phyloP scores from a whole-genome alignment of 2,888 invertebrate species.

The Acrocera orbiculus region DNA sequence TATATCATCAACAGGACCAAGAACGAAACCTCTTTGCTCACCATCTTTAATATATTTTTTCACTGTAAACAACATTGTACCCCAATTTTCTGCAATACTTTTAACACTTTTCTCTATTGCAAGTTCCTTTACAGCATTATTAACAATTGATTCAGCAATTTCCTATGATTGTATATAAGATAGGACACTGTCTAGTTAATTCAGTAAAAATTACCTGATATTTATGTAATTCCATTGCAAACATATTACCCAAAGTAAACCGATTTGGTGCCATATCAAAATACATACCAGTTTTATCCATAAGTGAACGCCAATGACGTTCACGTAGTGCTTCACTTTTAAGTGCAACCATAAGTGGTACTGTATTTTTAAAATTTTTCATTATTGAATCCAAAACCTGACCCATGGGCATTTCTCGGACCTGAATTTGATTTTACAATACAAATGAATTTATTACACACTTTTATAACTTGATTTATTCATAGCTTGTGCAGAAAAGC shows the following conservation, averaged over 20 bases:
- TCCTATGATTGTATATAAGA: slow-evolving; percentile 24
- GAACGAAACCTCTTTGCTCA: slow-evolving; percentile 55
- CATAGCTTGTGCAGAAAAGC: too few relatives aligned
- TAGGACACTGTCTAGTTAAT: background rate
- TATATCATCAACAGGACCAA: slow-evolving; percentile 73
- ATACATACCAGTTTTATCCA: slow-evolving; percentile 61
- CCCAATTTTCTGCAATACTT: slow-evolving; percentile 65
- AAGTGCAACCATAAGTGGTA: slow-evolving; percentile 76
- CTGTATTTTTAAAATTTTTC: slow-evolving; percentile 72
- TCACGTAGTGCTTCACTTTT: slow-evolving; percentile 82
- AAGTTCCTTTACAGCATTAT: slow-evolving; percentile 75
- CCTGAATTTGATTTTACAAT: slow-evolving; percentile 15
- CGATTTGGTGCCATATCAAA: slow-evolving; percentile 79
- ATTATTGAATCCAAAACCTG: slow-evolving; percentile 58
- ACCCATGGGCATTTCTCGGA: slow-evolving; percentile 41
- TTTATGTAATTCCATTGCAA: slow-evolving; percentile 76
- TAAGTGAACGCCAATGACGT: slow-evolving; percentile 77
- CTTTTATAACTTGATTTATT: too few relatives aligned
- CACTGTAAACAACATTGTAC: slow-evolving; percentile 42
- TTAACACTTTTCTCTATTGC: slow-evolving; percentile 78
- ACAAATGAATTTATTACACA: background rate
- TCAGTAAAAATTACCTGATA: slow-evolving; percentile 39
- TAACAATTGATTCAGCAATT: slow-evolving; percentile 71
- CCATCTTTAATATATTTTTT: slow-evolving; percentile 48
- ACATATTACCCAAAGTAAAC: slow-evolving; percentile 86